Base-by-base conservation (phyloP, 1,140 invertebrate genomes). In the Drosophila jambulina region DNA sequence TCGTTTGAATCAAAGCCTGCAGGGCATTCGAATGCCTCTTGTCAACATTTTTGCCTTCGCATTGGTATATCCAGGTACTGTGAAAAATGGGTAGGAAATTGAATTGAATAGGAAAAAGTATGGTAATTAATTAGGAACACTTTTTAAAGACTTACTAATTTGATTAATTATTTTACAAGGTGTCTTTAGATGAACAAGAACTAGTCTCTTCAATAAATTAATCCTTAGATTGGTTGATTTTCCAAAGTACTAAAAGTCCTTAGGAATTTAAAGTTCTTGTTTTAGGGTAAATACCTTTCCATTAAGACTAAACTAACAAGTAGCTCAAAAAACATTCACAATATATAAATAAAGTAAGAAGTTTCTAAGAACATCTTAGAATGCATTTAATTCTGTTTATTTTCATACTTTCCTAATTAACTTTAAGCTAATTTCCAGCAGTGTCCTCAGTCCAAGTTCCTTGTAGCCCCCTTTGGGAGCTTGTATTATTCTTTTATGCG, bases 401-500 rank as follows among this genome's bases (percentile, higher is more conserved):
- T 23, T 34, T 21, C 9, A 10, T 13, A 17, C 17, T 48, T 48
- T 9, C 8, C 9, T 32, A 36, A 54, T 54, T 54, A 57, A 19
- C 2, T 15, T 57, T 2, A 2, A 10, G 12, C 23, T 56, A 19
- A 12, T 32, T 63, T 51, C 25, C 21, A 10, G 8, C 46, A 42
- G 67, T 70, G 40, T 68, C 46, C 43, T 40, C 29, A 40, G 25
- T 64, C 23, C n/a, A 64, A 34, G 60, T 34, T 17, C 45, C 34
- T 34, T 21, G 21, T 25, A 21, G 40, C 67, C 71, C 78, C 75
- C 83, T 74, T 64, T 56, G 68, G 83, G 68, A 69, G 60, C 61
- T 76, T 79, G 81, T 82, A 64, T 91, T 85, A 85, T 90, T 90
- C 85, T 90, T 90, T 90, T 90, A 90, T 90, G 82, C 85, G 85